Evolutionary conservation across 2,888 invertebrate genomes (phyloP).

Genomic region (Apotomis capreana): DNA sequence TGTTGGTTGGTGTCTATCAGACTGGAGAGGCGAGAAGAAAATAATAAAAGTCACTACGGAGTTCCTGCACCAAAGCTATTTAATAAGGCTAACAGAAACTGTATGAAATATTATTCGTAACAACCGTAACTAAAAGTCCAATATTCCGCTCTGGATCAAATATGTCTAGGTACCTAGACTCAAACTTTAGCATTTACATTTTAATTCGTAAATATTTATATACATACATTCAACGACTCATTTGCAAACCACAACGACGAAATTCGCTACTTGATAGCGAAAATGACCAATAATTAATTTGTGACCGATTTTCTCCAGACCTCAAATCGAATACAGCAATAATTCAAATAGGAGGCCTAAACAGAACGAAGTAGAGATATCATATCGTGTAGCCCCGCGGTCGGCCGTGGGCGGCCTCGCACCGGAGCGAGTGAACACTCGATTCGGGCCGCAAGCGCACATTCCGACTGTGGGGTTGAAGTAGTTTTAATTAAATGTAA

Average conservation of each 20-base stretch:
- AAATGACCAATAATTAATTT: slow-evolving; percentile 34
- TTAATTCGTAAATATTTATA: not conserved
- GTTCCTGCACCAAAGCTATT: slow-evolving; percentile 21
- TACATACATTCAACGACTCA: not conserved
- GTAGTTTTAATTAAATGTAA: slow-evolving; percentile 30
- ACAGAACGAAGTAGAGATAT: slow-evolving; percentile 36
- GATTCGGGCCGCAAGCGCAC: too few species aligned
- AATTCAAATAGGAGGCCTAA: slow-evolving; percentile 29
- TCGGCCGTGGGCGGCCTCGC: too few species aligned
- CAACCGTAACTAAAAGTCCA: not conserved
- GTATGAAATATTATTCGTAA: not conserved
- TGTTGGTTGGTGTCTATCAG: not conserved
- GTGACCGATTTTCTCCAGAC: slow-evolving; percentile 9
- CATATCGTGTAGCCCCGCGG: slow-evolving; percentile 29
- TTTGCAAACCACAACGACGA: slow-evolving; percentile 28
- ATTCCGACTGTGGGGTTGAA: slow-evolving; percentile 25
- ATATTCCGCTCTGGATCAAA: slow-evolving; percentile 1
- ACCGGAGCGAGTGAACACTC: too few species aligned
- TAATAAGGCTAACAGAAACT: not conserved
- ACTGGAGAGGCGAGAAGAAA: not conserved
- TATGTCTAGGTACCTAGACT: not conserved
- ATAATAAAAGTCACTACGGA: slow-evolving; percentile 8
- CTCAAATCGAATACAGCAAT: slow-evolving; percentile 20
- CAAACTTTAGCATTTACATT: not conserved
- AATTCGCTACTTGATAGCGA: not conserved